Evolutionary conservation across 1,140 invertebrate genomes (phyloP).

Genomic region (Scylla paramamosain): DNA sequence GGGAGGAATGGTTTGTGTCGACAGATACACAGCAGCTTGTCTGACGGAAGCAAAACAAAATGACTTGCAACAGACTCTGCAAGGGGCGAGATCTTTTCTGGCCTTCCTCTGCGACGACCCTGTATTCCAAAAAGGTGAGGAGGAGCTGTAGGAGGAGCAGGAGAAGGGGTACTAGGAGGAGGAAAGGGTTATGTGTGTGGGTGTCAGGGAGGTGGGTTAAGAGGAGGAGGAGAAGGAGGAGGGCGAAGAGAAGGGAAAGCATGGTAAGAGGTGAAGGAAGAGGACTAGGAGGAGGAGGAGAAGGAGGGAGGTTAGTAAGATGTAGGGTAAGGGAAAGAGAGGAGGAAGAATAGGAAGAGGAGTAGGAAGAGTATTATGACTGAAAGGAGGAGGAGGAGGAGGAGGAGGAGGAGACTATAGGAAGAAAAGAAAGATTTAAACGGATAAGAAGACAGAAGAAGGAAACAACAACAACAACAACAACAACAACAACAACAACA

Average conservation of each 20-base stretch:
- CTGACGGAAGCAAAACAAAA: not conserved
- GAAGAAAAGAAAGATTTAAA: not conserved
- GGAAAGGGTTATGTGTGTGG: too few relatives aligned
- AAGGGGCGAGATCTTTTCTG: conserved; percentile 57
- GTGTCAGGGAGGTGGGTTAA: too few relatives aligned
- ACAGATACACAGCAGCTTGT: conserved; percentile 58
- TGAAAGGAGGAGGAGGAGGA: not conserved
- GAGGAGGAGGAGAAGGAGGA: not conserved
- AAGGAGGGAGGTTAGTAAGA: not conserved
- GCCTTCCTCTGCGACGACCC: conserved; percentile 71
- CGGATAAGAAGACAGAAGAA: not conserved
- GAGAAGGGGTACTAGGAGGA: too few relatives aligned
- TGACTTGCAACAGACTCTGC: conserved; percentile 53
- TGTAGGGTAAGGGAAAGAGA: not conserved
- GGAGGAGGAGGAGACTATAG: not conserved
- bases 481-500: too few relatives aligned
- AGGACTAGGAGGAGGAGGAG: not conserved
- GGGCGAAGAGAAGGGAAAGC: not conserved
- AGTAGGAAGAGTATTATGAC: not conserved
- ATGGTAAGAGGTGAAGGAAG: not conserved
- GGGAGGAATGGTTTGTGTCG: conserved; percentile 64
- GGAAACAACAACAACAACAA: too few relatives aligned
- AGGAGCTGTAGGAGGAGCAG: too few relatives aligned
- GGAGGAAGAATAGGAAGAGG: not conserved
- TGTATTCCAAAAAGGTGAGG: conserved; percentile 59